A percentile compares a stretch with the other conserved stretches of the same genome.
phyloP scores from a whole-genome alignment of 2,888 invertebrate genomes.

The Athalia circularis region DNA sequence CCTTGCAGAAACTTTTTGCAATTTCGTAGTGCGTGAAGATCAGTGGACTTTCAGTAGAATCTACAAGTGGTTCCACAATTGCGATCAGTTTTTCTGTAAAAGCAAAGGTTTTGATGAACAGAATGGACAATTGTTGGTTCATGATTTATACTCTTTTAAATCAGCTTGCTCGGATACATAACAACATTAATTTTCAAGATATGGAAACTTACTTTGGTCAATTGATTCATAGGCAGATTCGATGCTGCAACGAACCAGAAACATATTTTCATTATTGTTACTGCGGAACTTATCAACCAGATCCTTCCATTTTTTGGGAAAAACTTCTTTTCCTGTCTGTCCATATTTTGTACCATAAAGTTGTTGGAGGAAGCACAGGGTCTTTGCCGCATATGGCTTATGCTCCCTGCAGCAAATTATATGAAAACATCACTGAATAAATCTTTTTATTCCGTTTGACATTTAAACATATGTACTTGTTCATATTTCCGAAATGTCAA shows the following conservation, averaged over 20 bases:
- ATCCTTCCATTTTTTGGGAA: slow-evolving; percentile 15
- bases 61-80: slow-evolving; percentile 17
- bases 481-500: not conserved
- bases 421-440: not conserved
- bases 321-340: not conserved
- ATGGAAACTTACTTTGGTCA: slow-evolving; percentile 18
- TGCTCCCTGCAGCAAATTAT: not conserved
- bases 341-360: slow-evolving; percentile 6
- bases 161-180: no score
- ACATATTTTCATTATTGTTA: not conserved
- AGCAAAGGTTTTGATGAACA: not conserved
- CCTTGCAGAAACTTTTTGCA: slow-evolving; percentile 2
- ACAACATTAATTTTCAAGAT: not conserved
- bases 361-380: slow-evolving; percentile 28
- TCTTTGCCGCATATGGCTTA: not conserved
- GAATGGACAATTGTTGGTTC: no score
- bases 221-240: slow-evolving; percentile 15
- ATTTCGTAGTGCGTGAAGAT: not conserved
- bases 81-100: slow-evolving; percentile 8
- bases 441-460: not conserved
- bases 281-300: slow-evolving; percentile 5
- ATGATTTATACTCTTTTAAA: no score
- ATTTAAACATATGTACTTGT: no score
- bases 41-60: not conserved
- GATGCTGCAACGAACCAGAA: slow-evolving; percentile 18